Evolutionary conservation across 2,797 vertebrate genomes (phyloP).

Genomic region (Sylvia borin): DNA sequence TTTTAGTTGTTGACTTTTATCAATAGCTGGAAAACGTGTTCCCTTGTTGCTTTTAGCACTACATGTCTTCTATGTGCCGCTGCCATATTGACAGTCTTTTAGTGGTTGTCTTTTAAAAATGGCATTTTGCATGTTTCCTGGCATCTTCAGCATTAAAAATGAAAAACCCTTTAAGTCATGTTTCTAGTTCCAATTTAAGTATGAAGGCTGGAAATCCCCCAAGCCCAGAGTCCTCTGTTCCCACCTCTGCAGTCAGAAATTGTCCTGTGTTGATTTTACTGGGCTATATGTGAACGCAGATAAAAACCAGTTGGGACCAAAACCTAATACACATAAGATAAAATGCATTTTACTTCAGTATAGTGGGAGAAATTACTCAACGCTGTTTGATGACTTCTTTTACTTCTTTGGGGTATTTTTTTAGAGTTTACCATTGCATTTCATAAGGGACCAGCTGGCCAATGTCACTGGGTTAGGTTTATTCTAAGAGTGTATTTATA

Average conservation of each 20-base stretch:
- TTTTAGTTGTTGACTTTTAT: background rate
- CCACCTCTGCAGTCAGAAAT: background rate
- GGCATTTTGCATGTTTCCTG: background rate
- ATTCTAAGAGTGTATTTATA: background rate
- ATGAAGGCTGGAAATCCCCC: background rate
- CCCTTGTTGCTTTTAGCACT: background rate
- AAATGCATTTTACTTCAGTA: background rate
- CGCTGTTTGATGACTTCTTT: background rate
- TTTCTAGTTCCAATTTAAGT: background rate
- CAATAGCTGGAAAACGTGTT: background rate
- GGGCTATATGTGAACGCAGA: background rate
- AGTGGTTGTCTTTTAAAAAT: background rate
- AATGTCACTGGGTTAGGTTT: background rate
- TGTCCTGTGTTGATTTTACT: background rate
- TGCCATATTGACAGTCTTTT: background rate
- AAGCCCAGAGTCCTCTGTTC: background rate
- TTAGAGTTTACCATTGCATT: background rate
- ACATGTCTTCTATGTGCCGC: rapidly evolving
- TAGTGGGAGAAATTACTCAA: background rate
- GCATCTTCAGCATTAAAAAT: background rate
- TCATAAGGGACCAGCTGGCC: background rate
- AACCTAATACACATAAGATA: background rate
- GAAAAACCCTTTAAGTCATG: background rate
- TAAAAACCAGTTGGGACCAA: background rate
- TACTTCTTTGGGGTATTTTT: background rate